A percentile compares a stretch with the other conserved stretches of the same genome.
Evolutionary conservation across 2,888 invertebrate species (phyloP).

Genomic region (Carpatolechia fugitivella): DNA sequence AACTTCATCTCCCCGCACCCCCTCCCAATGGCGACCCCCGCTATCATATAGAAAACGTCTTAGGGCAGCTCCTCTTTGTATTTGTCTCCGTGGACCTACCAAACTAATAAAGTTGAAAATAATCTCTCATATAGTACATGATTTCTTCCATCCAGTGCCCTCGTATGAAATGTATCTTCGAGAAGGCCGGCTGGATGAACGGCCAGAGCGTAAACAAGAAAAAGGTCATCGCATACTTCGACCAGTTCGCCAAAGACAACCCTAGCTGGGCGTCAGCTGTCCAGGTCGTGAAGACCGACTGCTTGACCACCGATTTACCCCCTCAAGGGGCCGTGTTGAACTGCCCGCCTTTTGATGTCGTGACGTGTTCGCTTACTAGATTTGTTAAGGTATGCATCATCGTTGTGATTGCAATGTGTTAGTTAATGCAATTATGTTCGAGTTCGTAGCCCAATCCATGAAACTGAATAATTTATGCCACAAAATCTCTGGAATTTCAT

Average conservation of each 20-base stretch:
- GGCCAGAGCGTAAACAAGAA: conserved; percentile 40
- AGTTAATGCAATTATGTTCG: too few relatives aligned
- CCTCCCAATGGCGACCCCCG: too few relatives aligned
- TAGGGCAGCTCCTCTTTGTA: too few relatives aligned
- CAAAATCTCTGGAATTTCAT: too few relatives aligned
- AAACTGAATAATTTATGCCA: too few relatives aligned
- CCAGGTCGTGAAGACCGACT: conserved; percentile 37
- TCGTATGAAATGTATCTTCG: conserved; percentile 46
- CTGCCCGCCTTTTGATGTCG: conserved; percentile 56
- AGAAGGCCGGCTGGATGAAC: conserved; percentile 45
- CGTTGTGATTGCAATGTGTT: too few relatives aligned
- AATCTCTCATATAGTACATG: too few relatives aligned
- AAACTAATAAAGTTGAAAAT: too few relatives aligned
- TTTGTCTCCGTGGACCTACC: too few relatives aligned
- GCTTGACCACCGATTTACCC: conserved; percentile 39
- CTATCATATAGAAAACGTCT: too few relatives aligned
- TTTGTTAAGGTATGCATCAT: conserved; percentile 33
- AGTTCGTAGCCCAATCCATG: too few relatives aligned
- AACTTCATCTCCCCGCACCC: too few relatives aligned
- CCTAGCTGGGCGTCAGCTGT: conserved; percentile 49
- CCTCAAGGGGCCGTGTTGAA: conserved; percentile 45
- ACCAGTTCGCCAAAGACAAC: conserved; percentile 41
- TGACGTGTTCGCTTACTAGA: conserved; percentile 41
- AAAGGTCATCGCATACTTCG: conserved; percentile 40
- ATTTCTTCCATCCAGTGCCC: conserved; percentile 47